Percentiles rank a stretch among this genome's conserved stretches.
These are phyloP conservation scores for Neotragus moschatus DNA, from an alignment of 2,113 vertebrate genomes.

Conservation along the genomic window DNA sequence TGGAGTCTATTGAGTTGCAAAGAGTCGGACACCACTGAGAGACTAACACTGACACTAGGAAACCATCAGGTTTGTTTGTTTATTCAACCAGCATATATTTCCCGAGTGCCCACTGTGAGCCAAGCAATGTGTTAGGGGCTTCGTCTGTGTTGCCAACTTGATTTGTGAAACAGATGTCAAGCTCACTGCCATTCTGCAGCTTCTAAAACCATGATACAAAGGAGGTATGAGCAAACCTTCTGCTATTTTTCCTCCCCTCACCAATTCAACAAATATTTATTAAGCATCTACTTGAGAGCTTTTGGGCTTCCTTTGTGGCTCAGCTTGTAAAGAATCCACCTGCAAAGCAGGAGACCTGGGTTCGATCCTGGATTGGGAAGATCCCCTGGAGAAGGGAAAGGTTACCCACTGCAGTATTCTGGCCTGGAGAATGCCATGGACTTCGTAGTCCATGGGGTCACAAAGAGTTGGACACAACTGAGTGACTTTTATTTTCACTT, in stretches of 20 bases:
- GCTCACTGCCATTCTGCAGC: neutral
- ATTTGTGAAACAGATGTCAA: neutral
- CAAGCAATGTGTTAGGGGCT: neutral
- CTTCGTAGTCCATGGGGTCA: neutral
- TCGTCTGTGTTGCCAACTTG: neutral
- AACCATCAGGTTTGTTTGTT: neutral
- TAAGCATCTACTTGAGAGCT: neutral
- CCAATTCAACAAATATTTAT: neutral
- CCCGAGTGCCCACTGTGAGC: neutral
- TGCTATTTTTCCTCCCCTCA: neutral
- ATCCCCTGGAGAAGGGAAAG: neutral
- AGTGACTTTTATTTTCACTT: neutral
- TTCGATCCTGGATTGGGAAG: neutral
- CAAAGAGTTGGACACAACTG: neutral
- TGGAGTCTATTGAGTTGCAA: neutral
- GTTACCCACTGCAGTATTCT: neutral
- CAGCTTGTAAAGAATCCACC: neutral
- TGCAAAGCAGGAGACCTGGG: neutral
- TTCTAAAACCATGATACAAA: neutral
- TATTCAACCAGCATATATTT: neutral
- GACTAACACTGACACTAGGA: neutral
- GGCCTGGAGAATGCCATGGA: neutral
- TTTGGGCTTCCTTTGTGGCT: neutral
- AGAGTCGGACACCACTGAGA: neutral
- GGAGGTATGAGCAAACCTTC: neutral